phyloP scores from a whole-genome alignment of 2,797 vertebrate genomes.

The Agapornis canus region DNA sequence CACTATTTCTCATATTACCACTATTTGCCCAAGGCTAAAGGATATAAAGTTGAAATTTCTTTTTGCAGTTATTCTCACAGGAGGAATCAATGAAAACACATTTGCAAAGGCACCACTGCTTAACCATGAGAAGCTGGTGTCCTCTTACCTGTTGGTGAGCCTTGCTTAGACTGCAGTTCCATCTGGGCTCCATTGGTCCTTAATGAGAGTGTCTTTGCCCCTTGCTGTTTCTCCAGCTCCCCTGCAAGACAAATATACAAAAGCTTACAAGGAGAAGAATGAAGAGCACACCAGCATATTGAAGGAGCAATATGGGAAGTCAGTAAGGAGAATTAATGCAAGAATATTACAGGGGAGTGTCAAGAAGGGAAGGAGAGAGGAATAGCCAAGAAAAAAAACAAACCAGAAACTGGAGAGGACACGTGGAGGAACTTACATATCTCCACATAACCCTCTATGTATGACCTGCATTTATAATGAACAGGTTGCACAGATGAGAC shows the following conservation, averaged over 20 bases:
- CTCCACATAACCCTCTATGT: not conserved
- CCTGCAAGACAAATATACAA: conserved; percentile 70
- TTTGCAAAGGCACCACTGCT: not conserved
- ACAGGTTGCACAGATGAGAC: not conserved
- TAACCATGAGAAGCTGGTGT: not conserved
- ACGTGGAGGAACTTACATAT: accelerated
- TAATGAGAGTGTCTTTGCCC: conserved; percentile 83
- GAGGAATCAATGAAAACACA: not conserved
- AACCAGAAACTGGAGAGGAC: not conserved
- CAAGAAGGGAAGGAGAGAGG: not conserved
- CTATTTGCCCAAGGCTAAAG: not conserved
- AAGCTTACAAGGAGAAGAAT: not conserved
- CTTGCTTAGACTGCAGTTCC: conserved; percentile 86
- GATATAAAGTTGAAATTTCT: not conserved
- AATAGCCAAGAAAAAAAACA: not conserved
- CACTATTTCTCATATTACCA: not conserved
- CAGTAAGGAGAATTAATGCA: not conserved
- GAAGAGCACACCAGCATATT: not conserved
- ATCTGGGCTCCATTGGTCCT: conserved; percentile 89
- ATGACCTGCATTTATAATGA: not conserved
- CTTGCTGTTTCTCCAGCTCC: conserved; percentile 96
- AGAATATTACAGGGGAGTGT: not conserved
- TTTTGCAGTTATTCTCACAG: not conserved
- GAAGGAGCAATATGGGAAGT: not conserved
- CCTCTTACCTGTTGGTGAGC: conserved; percentile 80